Base-by-base conservation (phyloP, 92 coral and sea anemone species). In the Bergia puertoricense region DNA sequence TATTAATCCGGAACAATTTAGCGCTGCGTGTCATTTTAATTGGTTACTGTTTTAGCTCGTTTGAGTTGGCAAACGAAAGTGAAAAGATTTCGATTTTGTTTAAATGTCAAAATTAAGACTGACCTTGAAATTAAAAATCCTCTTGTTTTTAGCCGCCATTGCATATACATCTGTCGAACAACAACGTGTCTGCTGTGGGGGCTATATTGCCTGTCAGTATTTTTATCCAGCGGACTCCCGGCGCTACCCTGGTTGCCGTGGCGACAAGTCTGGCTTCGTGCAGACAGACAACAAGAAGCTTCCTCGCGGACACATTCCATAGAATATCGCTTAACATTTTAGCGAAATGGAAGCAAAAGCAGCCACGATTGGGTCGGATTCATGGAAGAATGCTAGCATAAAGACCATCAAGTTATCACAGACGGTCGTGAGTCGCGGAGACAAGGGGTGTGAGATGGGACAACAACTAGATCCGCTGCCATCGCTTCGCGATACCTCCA, bases 381-480 rank as follows among this genome's bases (percentile, higher is more conserved):
- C 93, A 23, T 97, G 99, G 99, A 97, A 97, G 86, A 95, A 91
- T 91, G 97, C 99, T 48, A 97, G 99, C 81, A 91, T 97, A 45
- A 91, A 93, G 69, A 97, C 96, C 86, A 94, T 97, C 77, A 90
- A 91, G 77, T 86, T 97, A 57, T 92, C 96, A 40, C 98, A 97
- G 85, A 93, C 96, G 16, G 99, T 97, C 37, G 91, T 95, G 85
- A 90, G 94, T 40, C 95, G 99, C 30, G 89, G 96, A 45, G 98
- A 97, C 76, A 94, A 94, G 67, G 98, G 98, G 0, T 94, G 99
- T 48, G 99, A 97, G 69, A 85, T 97, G 88, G 99, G 99, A 73
- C 98, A 97, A 62, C 94, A 94, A 74, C 88, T 94, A 36, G 99
- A 97, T 65, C 99, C 99, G 44, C 84, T 97, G 38, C 99, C 99